phyloP scores from a whole-genome alignment of 1,140 invertebrate species.

The Schlechtendalia chinensis region DNA sequence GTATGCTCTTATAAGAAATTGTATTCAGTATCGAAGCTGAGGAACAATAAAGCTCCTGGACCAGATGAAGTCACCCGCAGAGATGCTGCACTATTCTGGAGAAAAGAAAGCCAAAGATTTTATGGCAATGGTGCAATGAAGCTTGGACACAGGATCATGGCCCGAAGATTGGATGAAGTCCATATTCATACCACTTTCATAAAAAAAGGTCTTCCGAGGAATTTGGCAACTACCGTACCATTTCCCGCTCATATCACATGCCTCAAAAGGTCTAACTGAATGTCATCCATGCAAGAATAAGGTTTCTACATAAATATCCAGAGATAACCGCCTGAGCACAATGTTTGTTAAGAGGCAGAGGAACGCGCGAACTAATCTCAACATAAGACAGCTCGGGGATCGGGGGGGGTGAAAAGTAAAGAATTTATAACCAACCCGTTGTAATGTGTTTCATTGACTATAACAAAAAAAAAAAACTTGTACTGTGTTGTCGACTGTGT shows the following conservation, averaged over 20 bases:
- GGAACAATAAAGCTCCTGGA: slow-evolving; percentile 1
- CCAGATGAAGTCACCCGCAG: background rate
- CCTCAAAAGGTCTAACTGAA: background rate
- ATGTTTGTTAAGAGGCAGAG: slow-evolving; percentile 45
- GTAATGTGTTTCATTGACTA: slow-evolving; percentile 13
- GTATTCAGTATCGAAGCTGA: background rate
- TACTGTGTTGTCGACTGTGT: background rate
- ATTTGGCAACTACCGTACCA: slow-evolving; percentile 54
- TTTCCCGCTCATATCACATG: slow-evolving; percentile 50
- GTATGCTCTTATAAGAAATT: no score
- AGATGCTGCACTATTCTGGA: background rate
- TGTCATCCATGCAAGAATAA: no score
- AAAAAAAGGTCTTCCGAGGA: slow-evolving; percentile 54
- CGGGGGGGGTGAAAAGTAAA: slow-evolving; percentile 2
- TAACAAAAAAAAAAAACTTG: no score
- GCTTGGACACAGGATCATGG: slow-evolving; percentile 51
- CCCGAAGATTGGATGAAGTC: slow-evolving; percentile 52
- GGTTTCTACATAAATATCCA: slow-evolving; percentile 50
- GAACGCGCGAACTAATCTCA: slow-evolving; percentile 17
- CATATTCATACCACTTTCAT: slow-evolving; percentile 52
- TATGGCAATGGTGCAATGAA: background rate
- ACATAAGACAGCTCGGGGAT: background rate
- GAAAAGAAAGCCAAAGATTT: background rate
- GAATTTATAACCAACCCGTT: background rate
- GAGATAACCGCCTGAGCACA: slow-evolving; percentile 16